Evolutionary conservation across 2,888 invertebrate genomes (phyloP).

Genomic region (Melikaiella ostensackeni): DNA sequence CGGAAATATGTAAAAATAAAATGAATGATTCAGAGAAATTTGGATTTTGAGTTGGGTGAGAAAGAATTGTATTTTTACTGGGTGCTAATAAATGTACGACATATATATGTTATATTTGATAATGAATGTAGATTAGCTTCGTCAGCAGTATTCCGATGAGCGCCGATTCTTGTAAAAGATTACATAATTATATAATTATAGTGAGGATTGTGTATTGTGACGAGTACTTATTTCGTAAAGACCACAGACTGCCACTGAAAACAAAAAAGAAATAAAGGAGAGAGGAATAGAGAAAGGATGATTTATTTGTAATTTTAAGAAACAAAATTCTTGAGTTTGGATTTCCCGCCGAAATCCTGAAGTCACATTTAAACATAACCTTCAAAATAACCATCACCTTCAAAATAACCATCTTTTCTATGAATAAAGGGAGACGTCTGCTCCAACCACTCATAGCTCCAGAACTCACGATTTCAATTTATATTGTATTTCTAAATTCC

Average conservation of each 20-base stretch:
- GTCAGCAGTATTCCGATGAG: slow-evolving; percentile 36
- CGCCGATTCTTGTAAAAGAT: slow-evolving; percentile 15
- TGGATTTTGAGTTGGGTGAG: slow-evolving; percentile 1
- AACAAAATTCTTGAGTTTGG: no score
- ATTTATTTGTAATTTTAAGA: no score
- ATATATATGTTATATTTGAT: slow-evolving; percentile 43
- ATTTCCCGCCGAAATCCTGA: no score
- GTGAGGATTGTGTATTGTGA: slow-evolving; percentile 36
- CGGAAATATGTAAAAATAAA: not conserved
- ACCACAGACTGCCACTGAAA: slow-evolving; percentile 16
- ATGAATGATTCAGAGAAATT: not conserved
- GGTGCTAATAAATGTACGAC: slow-evolving; percentile 50
- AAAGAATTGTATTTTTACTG: slow-evolving; percentile 49
- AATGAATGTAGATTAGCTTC: slow-evolving; percentile 35
- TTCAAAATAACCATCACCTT: no score
- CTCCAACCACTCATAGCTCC: no score
- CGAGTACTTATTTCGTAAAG: slow-evolving; percentile 36
- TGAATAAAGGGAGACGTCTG: no score
- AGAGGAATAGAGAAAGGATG: not conserved
- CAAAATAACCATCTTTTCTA: no score
- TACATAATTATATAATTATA: slow-evolving; percentile 21
- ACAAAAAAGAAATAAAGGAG: not conserved
- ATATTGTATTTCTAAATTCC: no score
- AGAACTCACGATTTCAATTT: no score
- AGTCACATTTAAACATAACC: no score